These are phyloP conservation scores for Etheostoma perlongum DNA, from an alignment of 2,797 vertebrate species.

Conservation along the genomic window DNA sequence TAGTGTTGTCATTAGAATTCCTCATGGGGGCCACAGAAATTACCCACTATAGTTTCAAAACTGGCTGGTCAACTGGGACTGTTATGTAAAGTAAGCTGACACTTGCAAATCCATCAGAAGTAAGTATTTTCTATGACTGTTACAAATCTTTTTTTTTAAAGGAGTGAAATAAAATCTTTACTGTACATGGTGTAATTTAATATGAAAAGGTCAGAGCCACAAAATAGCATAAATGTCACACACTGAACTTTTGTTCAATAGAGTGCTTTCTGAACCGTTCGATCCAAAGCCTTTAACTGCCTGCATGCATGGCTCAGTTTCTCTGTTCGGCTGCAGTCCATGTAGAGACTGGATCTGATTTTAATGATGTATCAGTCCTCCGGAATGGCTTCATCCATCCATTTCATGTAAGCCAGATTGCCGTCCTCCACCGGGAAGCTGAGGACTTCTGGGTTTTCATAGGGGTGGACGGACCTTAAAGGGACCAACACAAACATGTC, in stretches of 20 bases:
- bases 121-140: not conserved
- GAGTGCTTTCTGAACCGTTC: slow-evolving; percentile 20
- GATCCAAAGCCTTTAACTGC: slow-evolving; percentile 6
- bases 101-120: not conserved
- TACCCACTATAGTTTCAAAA: not conserved
- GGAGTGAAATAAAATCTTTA: slow-evolving; percentile 26
- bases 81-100: not conserved
- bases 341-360: slow-evolving; percentile 15
- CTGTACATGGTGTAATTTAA: slow-evolving; percentile 3
- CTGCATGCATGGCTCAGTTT: slow-evolving; percentile 13
- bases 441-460: slow-evolving; percentile 90
- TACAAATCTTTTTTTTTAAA: not conserved
- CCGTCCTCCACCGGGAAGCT: slow-evolving; percentile 88
- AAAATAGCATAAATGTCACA: slow-evolving; percentile 27
- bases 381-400: slow-evolving; percentile 88
- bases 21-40: too few relatives aligned
- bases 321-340: slow-evolving; percentile 13
- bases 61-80: not conserved
- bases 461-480: slow-evolving; percentile 89
- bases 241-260: slow-evolving; percentile 4
- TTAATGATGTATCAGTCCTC: slow-evolving; percentile 68
- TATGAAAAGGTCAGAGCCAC: slow-evolving; percentile 31
- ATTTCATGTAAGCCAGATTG: slow-evolving; percentile 85
- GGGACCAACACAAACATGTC: slow-evolving; percentile 15
- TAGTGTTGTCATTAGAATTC: too few relatives aligned